Evolutionary conservation across 1,140 invertebrate genomes (phyloP).

Genomic region (Heliconius hewitsoni): DNA sequence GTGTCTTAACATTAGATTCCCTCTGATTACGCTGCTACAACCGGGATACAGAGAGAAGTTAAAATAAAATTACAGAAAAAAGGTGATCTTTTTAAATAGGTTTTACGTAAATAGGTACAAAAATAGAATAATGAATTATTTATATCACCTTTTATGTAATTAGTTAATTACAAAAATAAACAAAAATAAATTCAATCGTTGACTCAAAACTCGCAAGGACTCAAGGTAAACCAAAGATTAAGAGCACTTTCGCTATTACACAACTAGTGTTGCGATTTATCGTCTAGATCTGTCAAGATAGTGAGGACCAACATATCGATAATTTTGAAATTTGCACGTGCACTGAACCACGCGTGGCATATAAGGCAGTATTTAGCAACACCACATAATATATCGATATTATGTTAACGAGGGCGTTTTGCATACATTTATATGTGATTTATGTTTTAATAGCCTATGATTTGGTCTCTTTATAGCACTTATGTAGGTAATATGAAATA

Average conservation of each 20-base stretch:
- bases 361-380: constrained; percentile 18
- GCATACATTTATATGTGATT: constrained; percentile 2
- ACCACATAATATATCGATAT: constrained; percentile 14
- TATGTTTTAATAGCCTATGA: not conserved
- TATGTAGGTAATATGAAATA: not conserved
- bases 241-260: constrained; percentile 18
- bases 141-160: too few species aligned
- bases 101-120: too few species aligned
- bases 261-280: constrained; percentile 16
- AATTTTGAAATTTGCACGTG: constrained; percentile 35
- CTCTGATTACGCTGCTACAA: too few species aligned
- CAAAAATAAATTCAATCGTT: too few species aligned
- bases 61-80: too few species aligned
- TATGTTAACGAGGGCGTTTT: constrained; percentile 1
- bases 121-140: too few species aligned
- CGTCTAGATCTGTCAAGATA: not conserved
- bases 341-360: constrained; percentile 21
- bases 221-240: constrained; percentile 7
- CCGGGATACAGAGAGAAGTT: too few species aligned
- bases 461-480: not conserved
- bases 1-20: too few species aligned
- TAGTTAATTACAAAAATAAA: too few species aligned
- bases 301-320: constrained; percentile 5
- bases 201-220: not conserved
- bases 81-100: too few species aligned